These are phyloP conservation scores for Ia io DNA, from an alignment of 2,113 vertebrate genomes.

Conservation along the genomic window DNA sequence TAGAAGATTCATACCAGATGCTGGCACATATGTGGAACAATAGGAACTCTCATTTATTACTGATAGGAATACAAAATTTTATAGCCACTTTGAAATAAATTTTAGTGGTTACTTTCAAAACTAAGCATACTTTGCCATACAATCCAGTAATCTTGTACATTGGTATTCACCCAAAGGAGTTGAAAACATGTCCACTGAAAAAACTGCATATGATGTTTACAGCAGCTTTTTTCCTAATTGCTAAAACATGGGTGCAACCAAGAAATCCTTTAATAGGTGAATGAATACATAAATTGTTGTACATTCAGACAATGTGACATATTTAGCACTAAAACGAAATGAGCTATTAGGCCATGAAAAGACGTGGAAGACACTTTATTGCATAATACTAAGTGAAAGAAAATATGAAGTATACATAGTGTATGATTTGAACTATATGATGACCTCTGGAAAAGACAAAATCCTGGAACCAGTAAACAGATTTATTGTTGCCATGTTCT, in stretches of 20 bases:
- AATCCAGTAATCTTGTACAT: neutral
- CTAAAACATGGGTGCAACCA: neutral
- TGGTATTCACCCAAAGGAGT: neutral
- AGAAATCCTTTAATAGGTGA: neutral
- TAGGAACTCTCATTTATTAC: no score
- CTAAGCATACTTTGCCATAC: neutral
- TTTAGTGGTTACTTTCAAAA: neutral
- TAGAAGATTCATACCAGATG: neutral
- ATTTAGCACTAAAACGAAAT: neutral
- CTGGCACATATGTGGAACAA: neutral
- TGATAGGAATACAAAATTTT: no score
- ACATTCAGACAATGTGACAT: neutral
- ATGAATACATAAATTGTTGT: neutral
- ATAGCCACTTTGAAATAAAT: neutral
- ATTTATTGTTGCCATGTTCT: neutral
- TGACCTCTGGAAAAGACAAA: neutral
- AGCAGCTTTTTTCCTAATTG: neutral
- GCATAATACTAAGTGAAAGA: neutral
- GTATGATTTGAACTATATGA: neutral
- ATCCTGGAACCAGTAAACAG: neutral
- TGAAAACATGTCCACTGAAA: neutral
- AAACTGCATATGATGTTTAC: neutral
- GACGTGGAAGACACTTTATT: neutral
- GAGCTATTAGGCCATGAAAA: neutral
- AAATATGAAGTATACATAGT: neutral